Evolutionary conservation across 2,113 vertebrate genomes (phyloP).

Genomic region (Alethe diademata): DNA sequence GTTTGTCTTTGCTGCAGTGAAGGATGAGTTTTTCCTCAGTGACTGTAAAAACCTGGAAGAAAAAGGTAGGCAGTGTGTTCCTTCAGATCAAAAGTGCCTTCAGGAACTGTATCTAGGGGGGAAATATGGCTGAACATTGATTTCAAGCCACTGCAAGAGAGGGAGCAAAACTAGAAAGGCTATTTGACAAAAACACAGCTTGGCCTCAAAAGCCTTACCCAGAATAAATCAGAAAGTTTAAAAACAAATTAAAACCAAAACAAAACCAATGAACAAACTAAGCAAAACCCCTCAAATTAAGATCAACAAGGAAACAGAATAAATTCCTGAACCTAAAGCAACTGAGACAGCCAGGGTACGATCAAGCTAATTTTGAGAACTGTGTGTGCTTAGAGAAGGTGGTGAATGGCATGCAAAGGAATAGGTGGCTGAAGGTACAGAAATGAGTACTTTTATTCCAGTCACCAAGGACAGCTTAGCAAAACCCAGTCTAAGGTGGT

Average conservation of each 20-base stretch:
- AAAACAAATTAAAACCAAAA: neutral
- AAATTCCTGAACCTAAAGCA: neutral
- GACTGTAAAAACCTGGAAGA: neutral
- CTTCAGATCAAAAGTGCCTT: neutral
- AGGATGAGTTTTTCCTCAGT: neutral
- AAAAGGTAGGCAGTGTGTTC: neutral
- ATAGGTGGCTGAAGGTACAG: neutral
- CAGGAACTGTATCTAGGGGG: neutral
- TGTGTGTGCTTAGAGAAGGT: neutral
- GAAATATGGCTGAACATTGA: neutral
- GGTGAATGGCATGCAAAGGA: neutral
- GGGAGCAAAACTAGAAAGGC: neutral
- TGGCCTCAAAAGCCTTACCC: neutral
- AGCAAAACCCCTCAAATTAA: neutral
- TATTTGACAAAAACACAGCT: neutral
- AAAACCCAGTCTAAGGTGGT: neutral
- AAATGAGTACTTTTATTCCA: neutral
- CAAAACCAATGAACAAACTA: too few species aligned
- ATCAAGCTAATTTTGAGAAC: neutral
- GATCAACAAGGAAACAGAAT: neutral
- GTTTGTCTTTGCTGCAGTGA: slow-evolving; percentile 9
- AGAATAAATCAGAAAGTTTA: neutral
- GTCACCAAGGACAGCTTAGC: neutral
- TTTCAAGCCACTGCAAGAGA: neutral
- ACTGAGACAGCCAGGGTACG: neutral